Percentiles rank a stretch among this genome's conserved stretches.
Evolutionary conservation across 2,113 vertebrate species (phyloP).

Genomic region (Heterotis niloticus): DNA sequence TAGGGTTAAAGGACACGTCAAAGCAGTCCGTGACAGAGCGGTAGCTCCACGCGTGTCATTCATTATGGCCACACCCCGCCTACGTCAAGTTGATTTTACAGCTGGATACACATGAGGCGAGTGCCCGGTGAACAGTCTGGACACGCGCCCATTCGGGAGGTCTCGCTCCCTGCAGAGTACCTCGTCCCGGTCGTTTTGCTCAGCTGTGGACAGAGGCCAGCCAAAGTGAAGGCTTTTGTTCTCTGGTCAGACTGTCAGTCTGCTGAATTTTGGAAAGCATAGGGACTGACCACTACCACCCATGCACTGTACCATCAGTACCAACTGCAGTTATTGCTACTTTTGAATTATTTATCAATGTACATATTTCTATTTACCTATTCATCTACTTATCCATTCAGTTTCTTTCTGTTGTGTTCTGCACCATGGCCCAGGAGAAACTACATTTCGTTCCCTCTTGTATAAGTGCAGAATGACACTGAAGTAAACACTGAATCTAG

Average conservation of each 20-base stretch:
- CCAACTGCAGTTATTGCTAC: too few species aligned
- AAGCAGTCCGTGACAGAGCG: neutral
- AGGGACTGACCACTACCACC: neutral
- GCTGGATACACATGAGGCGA: neutral
- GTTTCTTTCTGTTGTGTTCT: too few species aligned
- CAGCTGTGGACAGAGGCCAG: neutral
- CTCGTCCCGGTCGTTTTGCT: neutral
- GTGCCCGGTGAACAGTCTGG: neutral
- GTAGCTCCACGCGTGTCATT: neutral
- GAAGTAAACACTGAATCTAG: too few species aligned
- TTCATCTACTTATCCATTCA: too few species aligned
- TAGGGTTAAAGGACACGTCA: neutral
- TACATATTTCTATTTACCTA: too few species aligned
- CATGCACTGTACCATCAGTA: too few species aligned
- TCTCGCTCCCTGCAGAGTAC: neutral
- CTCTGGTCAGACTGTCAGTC: neutral
- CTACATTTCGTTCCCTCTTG: too few species aligned
- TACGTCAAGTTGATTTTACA: slow-evolving; percentile 7
- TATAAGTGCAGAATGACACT: too few species aligned
- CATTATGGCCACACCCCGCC: neutral
- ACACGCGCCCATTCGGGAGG: neutral
- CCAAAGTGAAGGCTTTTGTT: neutral
- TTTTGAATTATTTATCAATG: too few species aligned
- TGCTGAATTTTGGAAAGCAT: too few species aligned
- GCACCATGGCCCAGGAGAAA: too few species aligned